phyloP scores from a whole-genome alignment of 23 tunicate genomes.

The Ciona savignyi region DNA sequence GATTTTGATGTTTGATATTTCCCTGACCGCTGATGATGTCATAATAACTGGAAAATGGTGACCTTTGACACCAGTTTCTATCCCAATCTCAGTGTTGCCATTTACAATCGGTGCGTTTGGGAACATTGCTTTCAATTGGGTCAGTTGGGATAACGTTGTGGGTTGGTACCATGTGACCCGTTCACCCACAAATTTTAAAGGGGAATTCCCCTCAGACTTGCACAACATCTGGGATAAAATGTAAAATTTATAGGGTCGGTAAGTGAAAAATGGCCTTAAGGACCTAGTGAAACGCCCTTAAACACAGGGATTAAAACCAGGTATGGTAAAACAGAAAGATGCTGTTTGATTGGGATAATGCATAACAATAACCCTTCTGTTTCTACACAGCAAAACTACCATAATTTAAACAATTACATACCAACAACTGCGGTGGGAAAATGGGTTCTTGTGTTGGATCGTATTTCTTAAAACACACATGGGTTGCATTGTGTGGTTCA shows the following conservation, averaged over 20 bases:
- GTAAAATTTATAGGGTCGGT: neutral
- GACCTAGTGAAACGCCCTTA: no score
- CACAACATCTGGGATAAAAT: neutral
- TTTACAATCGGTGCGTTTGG: constrained; percentile 77
- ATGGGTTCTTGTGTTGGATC: constrained; percentile 82
- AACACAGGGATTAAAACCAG: no score
- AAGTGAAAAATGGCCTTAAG: neutral
- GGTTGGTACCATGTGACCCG: constrained; percentile 92
- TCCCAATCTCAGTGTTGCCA: constrained; percentile 94
- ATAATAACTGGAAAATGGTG: constrained; percentile 26
- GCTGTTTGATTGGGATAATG: no score
- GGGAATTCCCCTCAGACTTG: neutral
- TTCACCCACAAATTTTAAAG: constrained; percentile 69
- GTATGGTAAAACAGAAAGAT: no score
- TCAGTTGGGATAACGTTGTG: constrained; percentile 33
- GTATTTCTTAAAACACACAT: constrained; percentile 16
- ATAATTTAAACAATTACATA: no score
- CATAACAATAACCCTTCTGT: no score
- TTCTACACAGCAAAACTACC: no score
- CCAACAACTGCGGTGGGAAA: constrained; percentile 81
- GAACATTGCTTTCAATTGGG: constrained; percentile 32
- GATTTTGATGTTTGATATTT: constrained; percentile 27
- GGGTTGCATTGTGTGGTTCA: neutral
- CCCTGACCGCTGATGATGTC: constrained; percentile 33
- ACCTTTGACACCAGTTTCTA: constrained; percentile 78